phyloP scores from a whole-genome alignment of 1,140 invertebrate species.

The Cardiocondyla obscurior region DNA sequence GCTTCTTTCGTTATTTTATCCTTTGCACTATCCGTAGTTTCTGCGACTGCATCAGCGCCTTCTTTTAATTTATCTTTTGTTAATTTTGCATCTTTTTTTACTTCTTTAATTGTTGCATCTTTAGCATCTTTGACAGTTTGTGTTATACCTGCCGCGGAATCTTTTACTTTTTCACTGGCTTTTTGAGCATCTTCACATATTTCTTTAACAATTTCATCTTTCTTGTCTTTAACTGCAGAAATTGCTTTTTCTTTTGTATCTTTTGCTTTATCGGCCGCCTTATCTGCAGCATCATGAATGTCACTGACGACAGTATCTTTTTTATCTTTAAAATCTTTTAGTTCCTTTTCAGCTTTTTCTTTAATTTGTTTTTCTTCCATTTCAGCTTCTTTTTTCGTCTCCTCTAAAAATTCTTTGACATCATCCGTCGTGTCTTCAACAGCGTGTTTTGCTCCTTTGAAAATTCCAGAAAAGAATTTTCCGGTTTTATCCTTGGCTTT shows the following conservation, averaged over 20 bases:
- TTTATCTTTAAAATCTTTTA: constrained; percentile 32
- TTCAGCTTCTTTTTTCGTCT: no score
- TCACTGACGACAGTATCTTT: not conserved
- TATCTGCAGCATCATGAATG: constrained; percentile 1
- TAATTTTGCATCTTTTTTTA: constrained; percentile 43
- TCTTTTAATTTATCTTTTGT: constrained; percentile 48
- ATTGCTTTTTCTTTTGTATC: constrained; percentile 71
- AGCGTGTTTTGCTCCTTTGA: no score
- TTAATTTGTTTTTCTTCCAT: no score
- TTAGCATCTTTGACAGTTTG: constrained; percentile 27
- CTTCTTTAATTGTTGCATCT: constrained; percentile 50
- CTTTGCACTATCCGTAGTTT: not conserved
- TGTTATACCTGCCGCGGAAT: not conserved
- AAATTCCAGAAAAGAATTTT: no score
- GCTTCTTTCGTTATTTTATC: constrained; percentile 59
- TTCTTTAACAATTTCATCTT: constrained; percentile 63
- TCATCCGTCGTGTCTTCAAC: no score
- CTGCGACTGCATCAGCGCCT: not conserved
- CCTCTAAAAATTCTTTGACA: no score
- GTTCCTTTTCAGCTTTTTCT: no score
- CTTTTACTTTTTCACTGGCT: not conserved
- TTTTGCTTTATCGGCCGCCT: constrained; percentile 52
- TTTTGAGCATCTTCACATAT: constrained; percentile 3
- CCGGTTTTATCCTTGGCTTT: no score
- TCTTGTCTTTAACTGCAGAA: constrained; percentile 27